Evolutionary conservation across 2,888 invertebrate species (phyloP), one percentile per base, ranked within the genome.

Genomic region (Cacoxenus indagator): DNA sequence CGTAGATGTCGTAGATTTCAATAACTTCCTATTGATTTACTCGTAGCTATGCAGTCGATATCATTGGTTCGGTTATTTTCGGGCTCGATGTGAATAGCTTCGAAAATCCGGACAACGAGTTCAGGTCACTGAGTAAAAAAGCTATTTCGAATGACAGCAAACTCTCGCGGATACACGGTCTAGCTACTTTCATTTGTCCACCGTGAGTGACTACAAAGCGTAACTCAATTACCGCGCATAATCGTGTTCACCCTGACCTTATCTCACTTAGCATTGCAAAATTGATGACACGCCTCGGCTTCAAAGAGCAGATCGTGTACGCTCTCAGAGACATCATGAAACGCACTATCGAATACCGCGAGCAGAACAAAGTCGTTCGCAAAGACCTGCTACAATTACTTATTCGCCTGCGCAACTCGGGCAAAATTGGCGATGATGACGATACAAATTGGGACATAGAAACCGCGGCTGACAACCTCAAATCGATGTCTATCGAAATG

Each of bases 321-420:
- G 84, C 86, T 69, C 85, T 90, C 72, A 77, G 85, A 1, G 79
- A 84, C 43, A 79, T 89, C 14, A 87, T 89, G 5, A 82, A 84
- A 19, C 81, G 84, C 8, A 88, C 89, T 14, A 84, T 90, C 8
- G 81, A 86, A 26, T 84, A 85, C 67, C 86, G 90, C n/a, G 88
- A 89, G 73, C 67, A 81, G 2, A 82, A 87, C 31, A 88, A 89
- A 48, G 80, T 88, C 4, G 77, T 83, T 1, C 83, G 89, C 8
- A 87, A 87, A 69, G 90, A 90, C 76, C 81, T 90, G 69, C 80
- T 90, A 74, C 89, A 90, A 73, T 72, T 89, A 65, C 76, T 90
- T 43, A 87, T 90, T 64, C 87, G 89, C 48, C 73, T 90, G 27
- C 85, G 88, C n/a, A 88, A 89, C 45, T 83, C 84, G 1, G 87